These are phyloP conservation scores for Lagopus muta DNA, from an alignment of 2,113 vertebrate species.

Conservation along the genomic window DNA sequence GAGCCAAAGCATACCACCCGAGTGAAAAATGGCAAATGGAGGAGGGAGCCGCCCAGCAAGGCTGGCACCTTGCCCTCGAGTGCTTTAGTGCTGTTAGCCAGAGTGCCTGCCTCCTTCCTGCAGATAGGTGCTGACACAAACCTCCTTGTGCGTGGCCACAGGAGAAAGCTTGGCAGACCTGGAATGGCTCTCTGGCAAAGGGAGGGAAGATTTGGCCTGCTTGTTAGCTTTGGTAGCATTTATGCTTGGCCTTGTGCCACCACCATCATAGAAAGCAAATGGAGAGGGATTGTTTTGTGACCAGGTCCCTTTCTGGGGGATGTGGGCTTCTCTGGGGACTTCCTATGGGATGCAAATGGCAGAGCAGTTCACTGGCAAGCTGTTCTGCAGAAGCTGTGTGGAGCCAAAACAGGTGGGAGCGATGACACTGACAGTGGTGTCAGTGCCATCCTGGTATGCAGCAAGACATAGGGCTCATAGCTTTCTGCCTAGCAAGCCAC, in stretches of 20 bases:
- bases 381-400: accelerated
- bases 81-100: neutral
- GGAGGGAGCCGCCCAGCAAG: neutral
- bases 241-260: neutral
- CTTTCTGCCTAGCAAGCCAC: neutral
- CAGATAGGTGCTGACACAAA: neutral
- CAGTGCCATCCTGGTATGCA: neutral
- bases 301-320: neutral
- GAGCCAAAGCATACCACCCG: neutral
- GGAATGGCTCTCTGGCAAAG: conserved; percentile 34
- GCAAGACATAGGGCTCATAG: neutral
- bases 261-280: neutral
- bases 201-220: neutral
- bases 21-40: neutral
- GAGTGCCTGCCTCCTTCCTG: neutral
- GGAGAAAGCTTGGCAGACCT: conserved; percentile 17
- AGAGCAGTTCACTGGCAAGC: neutral
- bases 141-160: neutral
- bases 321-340: neutral
- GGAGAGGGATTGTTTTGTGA: conserved; percentile 5
- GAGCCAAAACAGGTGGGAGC: neutral
- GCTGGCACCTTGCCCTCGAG: neutral
- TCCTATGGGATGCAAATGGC: neutral
- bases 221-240: conserved; percentile 26
- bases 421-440: neutral